Evolutionary conservation across 2,113 vertebrate genomes (phyloP), one percentile per base, ranked within the genome.

Genomic region (Hiodon tergisus): DNA sequence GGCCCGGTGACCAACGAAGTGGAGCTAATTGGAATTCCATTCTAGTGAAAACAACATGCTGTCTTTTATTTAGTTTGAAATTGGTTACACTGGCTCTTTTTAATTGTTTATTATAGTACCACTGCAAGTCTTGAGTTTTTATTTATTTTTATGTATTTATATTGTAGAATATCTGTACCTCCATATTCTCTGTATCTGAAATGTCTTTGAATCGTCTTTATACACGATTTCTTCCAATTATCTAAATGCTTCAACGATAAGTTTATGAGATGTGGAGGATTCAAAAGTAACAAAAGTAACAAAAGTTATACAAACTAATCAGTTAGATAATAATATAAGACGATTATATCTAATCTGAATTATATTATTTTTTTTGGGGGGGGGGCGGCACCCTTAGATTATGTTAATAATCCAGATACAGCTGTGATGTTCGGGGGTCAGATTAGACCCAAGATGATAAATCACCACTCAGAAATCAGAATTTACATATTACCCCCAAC

Each of bases 181-280:
- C 62, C 76, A 65, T 53, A 66, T 46, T 16, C 54, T 65, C n/a
- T 31, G 48, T 72, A 67, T 52, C 50, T 58, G 9, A 78, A 68
- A 67, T 16, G 9, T 62, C 55, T 76, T 76, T 68, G 8, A 51
- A 62, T 16, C 14, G 13, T 73, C 66, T 72, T 75, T 68, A 47
- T 54, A 50, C 58, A 70, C 74, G 62, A 81, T 78, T 76, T 76
- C 72, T 17, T 50, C 71, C 72, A 77, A 73, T 80, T 71, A 66
- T 62, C 59, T 14, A n/a, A 9, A 61, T 61, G 47, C 57, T 74
- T 74, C 13, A 50, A 9, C 51, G 67, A 8, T 46, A 17, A 65
- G 46, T 55, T 11, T 65, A n/a, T n/a, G 5, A 6, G 6, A 69
- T 68, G n/a, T n/a, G n/a, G n/a, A n/a, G n/a, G n/a, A n/a, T n/a